A percentile compares a stretch with the other conserved stretches of the same genome.
Conservation (phyloP, 2,888 invertebrate species). For the Arctia plantaginis region DNA sequence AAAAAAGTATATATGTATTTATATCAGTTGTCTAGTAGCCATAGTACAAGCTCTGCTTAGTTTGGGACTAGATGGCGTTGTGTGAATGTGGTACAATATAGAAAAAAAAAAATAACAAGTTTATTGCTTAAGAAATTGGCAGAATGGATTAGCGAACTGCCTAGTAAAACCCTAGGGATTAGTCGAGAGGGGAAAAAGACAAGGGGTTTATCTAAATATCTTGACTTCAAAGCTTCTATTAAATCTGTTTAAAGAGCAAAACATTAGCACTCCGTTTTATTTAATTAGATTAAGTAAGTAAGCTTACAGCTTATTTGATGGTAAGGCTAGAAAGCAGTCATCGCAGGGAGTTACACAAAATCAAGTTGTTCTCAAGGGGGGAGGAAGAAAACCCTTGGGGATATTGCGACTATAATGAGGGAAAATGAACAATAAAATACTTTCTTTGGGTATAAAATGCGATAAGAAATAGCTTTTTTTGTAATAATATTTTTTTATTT, state of each 20-base stretch:
- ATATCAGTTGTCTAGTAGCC: no score
- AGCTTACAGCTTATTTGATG: not conserved
- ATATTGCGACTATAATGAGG: not conserved
- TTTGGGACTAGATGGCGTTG: no score
- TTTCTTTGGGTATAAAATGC: not conserved
- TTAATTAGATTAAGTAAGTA: not conserved
- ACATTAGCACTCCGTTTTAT: not conserved
- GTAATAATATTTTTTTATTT: no score
- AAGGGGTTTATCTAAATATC: slow-evolving; percentile 24
- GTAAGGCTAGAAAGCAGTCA: not conserved
- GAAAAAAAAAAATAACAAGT: no score
- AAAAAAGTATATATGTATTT: no score
- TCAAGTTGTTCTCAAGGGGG: not conserved
- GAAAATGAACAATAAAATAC: not conserved
- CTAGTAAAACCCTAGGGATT: slow-evolving; percentile 44
- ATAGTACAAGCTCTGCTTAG: no score
- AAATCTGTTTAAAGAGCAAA: slow-evolving; percentile 19
- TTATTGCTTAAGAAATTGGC: slow-evolving; percentile 43
- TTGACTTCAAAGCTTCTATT: not conserved
- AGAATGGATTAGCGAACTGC: slow-evolving; percentile 36
- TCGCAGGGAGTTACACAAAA: not conserved
- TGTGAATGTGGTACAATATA: no score
- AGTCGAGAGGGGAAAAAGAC: slow-evolving; percentile 24
- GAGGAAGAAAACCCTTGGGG: not conserved
- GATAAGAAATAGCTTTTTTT: no score